Percentiles rank a stretch among this genome's conserved stretches.
Conservation (phyloP, 2,888 invertebrate genomes). For the Monoplex corrugatus region DNA sequence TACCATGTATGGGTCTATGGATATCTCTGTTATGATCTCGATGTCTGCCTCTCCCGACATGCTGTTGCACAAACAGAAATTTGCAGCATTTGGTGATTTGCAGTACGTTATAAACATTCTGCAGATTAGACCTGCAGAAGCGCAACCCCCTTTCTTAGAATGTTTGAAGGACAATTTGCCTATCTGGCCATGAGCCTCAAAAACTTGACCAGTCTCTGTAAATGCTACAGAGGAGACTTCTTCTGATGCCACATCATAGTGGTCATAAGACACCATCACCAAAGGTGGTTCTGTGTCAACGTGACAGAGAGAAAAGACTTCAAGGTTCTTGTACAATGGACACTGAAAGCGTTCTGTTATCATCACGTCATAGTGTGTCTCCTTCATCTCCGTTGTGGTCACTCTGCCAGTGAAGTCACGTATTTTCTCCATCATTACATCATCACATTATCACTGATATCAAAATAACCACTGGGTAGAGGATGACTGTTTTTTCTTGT, state of each 20-base stretch:
- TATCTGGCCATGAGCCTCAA: background rate
- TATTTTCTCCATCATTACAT: background rate
- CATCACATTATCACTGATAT: background rate
- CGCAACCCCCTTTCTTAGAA: background rate
- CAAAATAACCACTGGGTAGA: background rate
- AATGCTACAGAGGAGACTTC: background rate
- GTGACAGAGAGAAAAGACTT: constrained; percentile 32
- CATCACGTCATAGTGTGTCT: background rate
- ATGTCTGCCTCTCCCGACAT: constrained; percentile 16
- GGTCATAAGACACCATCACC: constrained; percentile 24
- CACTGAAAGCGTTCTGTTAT: constrained; percentile 14
- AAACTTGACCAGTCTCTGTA: background rate
- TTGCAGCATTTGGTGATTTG: background rate
- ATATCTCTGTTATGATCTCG: background rate
- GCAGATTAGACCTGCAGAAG: no score
- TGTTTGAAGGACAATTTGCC: background rate
- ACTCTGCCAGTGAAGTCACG: background rate
- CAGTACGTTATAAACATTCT: background rate
- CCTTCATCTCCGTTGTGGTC: background rate
- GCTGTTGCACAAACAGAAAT: background rate
- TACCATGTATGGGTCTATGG: background rate
- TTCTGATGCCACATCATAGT: background rate
- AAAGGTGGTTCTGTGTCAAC: background rate
- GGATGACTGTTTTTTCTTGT: background rate
- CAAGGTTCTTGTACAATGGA: background rate